Evolutionary conservation across 1,140 invertebrate genomes (phyloP).

Genomic region (Chionoecetes opilio): DNA sequence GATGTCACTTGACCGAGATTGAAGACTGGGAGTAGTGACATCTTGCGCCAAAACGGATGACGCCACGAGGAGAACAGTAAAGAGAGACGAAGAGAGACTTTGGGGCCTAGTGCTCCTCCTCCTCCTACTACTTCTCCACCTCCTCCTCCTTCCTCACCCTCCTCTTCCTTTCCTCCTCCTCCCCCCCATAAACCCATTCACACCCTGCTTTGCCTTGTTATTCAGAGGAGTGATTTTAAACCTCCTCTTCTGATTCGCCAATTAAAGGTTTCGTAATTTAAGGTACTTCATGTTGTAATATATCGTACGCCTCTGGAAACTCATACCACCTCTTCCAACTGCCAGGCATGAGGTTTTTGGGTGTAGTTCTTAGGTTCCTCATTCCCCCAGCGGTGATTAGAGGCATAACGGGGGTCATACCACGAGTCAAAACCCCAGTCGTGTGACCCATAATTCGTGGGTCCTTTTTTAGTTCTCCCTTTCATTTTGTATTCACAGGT

Average conservation of each 20-base stretch:
- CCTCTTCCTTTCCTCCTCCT: no score
- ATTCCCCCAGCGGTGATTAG: conserved; percentile 62
- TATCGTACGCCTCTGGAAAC: background rate
- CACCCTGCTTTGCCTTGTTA: background rate
- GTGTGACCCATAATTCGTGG: background rate
- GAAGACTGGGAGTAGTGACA: background rate
- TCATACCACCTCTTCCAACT: background rate
- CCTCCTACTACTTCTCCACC: background rate
- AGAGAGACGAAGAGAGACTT: conserved; percentile 51
- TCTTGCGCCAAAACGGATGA: background rate
- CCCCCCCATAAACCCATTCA: no score
- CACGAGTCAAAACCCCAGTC: background rate
- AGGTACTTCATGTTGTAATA: background rate
- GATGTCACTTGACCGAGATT: background rate
- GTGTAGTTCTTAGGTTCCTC: background rate
- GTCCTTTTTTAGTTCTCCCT: background rate
- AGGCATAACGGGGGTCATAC: conserved; percentile 51
- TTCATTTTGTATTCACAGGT: background rate
- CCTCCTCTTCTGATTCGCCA: background rate
- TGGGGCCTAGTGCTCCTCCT: background rate
- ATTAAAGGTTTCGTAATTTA: background rate
- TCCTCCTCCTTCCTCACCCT: no score
- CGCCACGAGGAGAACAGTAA: conserved; percentile 58
- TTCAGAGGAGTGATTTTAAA: background rate
- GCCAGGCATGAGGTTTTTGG: background rate